These are phyloP conservation scores for Aporrectodea caliginosa DNA, from an alignment of 1,140 invertebrate genomes.

Conservation along the genomic window DNA sequence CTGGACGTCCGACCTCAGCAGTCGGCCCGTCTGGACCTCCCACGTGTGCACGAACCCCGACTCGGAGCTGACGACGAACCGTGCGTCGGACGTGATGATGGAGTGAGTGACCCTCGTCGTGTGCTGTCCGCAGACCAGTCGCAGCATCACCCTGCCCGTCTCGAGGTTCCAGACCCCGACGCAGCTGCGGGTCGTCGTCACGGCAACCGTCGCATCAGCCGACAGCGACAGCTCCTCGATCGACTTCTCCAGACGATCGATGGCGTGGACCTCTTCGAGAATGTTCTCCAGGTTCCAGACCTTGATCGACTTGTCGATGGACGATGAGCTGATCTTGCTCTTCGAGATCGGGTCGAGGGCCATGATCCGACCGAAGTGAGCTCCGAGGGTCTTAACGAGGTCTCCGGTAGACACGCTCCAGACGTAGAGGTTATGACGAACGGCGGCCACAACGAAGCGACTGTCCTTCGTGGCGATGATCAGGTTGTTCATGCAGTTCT, in stretches of 20 bases:
- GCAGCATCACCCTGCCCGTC: conserved; percentile 66
- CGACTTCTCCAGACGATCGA: conserved; percentile 90
- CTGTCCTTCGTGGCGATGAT: conserved; percentile 79
- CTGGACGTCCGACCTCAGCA: conserved; percentile 60
- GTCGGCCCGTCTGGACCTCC: conserved; percentile 77
- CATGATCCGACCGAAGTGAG: conserved; percentile 94
- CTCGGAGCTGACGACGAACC: conserved; percentile 79
- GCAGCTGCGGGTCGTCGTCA: conserved; percentile 85
- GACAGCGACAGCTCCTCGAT: conserved; percentile 64
- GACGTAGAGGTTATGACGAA: conserved; percentile 90
- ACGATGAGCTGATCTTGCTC: conserved; percentile 85
- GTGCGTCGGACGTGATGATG: conserved; percentile 77
- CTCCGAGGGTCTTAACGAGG: conserved; percentile 86
- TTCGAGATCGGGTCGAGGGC: conserved; percentile 71
- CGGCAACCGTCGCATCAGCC: conserved; percentile 68
- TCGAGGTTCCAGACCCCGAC: conserved; percentile 91
- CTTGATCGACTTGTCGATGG: conserved; percentile 95
- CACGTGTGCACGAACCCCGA: conserved; percentile 88
- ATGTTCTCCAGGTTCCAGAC: conserved; percentile 99
- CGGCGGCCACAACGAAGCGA: conserved; percentile 89
- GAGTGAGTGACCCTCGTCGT: conserved; percentile 83
- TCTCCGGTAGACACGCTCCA: conserved; percentile 72
- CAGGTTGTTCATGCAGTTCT: conserved; percentile 38
- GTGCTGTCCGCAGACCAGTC: conserved; percentile 53
- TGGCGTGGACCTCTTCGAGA: conserved; percentile 94